phyloP scores from a whole-genome alignment of 2,888 invertebrate genomes.

The Ormyrus pomaceus region DNA sequence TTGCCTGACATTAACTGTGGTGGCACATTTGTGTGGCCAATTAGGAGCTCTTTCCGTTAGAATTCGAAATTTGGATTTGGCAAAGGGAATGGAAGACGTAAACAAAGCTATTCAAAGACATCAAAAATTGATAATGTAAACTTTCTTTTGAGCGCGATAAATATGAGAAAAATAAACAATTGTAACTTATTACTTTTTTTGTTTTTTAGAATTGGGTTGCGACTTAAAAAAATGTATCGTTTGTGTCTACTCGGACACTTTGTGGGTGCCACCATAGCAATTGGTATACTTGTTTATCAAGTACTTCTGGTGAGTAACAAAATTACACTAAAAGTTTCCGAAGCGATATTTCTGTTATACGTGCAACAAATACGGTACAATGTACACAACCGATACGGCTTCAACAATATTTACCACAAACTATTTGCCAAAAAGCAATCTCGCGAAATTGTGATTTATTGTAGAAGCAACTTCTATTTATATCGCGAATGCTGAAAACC shows the following conservation, averaged over 20 bases:
- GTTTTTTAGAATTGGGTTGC: conserved; percentile 53
- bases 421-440: no score
- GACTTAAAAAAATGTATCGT: conserved; percentile 38
- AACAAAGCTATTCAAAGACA: conserved; percentile 21
- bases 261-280: conserved; percentile 54
- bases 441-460: no score
- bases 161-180: not conserved
- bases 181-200: not conserved
- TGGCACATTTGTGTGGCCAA: conserved; percentile 58
- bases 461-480: no score
- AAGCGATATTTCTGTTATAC: no score
- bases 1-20: conserved; percentile 56
- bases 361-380: no score
- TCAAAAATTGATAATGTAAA: conserved; percentile 47
- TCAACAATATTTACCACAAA: no score
- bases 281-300: conserved; percentile 58
- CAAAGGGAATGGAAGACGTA: not conserved
- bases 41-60: conserved; percentile 54
- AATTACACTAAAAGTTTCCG: not conserved
- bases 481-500: no score
- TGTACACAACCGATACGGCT: no score
- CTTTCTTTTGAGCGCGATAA: not conserved
- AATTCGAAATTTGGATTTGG: conserved; percentile 33
- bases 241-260: conserved; percentile 56
- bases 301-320: conserved; percentile 51